Evolutionary conservation across 2,113 vertebrate species (phyloP).

Genomic region (Alces alces): DNA sequence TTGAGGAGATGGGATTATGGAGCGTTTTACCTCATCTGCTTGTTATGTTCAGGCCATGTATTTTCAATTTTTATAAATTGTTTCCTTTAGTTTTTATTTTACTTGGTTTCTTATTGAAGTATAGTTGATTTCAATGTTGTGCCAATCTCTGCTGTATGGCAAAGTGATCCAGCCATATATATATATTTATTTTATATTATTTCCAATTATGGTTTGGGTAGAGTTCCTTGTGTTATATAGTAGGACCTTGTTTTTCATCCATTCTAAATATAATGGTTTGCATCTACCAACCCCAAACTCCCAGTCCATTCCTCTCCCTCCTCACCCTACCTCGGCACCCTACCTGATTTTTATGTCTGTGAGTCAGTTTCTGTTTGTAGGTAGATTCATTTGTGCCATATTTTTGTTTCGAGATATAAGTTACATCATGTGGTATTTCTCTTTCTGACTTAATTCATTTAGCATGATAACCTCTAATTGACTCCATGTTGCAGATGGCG

Average conservation of each 20-base stretch:
- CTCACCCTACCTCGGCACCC: fast-evolving
- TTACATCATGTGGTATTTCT: not conserved
- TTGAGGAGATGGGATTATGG: not conserved
- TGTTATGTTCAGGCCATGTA: not conserved
- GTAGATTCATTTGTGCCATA: not conserved
- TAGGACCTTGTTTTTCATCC: not conserved
- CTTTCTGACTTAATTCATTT: not conserved
- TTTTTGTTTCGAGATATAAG: not conserved
- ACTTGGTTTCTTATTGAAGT: not conserved
- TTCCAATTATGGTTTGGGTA: not conserved
- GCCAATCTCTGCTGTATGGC: not conserved
- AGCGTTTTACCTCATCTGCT: not conserved
- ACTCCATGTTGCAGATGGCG: fast-evolving
- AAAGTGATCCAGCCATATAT: not conserved
- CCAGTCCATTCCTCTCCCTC: not conserved
- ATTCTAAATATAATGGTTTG: not conserved
- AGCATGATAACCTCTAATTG: not conserved
- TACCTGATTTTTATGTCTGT: not conserved
- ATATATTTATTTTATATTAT: not conserved
- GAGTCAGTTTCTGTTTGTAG: not conserved
- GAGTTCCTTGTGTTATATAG: not conserved
- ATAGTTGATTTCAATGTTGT: not conserved
- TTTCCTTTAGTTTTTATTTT: not conserved
- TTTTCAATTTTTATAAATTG: not conserved
- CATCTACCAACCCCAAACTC: not conserved